Evolutionary conservation across 2,113 vertebrate species (phyloP), one percentile per base, ranked within the genome.

Genomic region (Acanthisitta chloris): DNA sequence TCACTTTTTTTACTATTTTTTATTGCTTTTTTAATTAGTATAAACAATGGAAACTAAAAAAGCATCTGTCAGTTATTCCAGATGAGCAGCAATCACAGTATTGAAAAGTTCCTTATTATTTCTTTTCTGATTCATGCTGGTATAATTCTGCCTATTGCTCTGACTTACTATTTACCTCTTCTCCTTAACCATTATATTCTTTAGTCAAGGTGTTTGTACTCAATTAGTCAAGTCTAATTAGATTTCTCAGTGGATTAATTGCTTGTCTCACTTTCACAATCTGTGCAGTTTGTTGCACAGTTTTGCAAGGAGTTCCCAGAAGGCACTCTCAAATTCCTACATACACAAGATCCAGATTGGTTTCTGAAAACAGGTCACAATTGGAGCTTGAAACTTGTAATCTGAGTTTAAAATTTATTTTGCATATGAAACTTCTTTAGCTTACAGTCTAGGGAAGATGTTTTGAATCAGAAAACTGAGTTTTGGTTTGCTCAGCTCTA

Each of bases 161-260:
- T 28, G 34, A 90, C 36, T 78, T 93, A 49, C 11, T 65, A 29
- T 92, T 90, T 85, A 48, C 43, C 34, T 77, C 33, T 79, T 85
- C 49, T 85, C 58, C 38, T 69, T 85, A 73, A 43, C 33, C 20
- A 87, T 82, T 79, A 12, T 42, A 55, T 61, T 49, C 52, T 66
- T 76, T 74, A 95, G 7, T 90, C 90, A 84, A 91, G 78, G 54
- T 5, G 7, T 90, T 94, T 89, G 16, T 87, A 61, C 48, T 90
- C 74, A 73, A 72, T 93, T 90, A 90, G 58, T 34, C 38, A 76
- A 92, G 45, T 62, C 87, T 90, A 85, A 95, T 91, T 92, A 77
- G 70, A 62, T 77, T 82, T 86, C 24, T 91, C 8, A 9, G 87
- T 77, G 62, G 45, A 77, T 91, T 94, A 91, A 91, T 80, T 97